These are phyloP conservation scores for Sebastes goodei DNA, from an alignment of 2,797 vertebrate genomes.

Conservation along the genomic window DNA sequence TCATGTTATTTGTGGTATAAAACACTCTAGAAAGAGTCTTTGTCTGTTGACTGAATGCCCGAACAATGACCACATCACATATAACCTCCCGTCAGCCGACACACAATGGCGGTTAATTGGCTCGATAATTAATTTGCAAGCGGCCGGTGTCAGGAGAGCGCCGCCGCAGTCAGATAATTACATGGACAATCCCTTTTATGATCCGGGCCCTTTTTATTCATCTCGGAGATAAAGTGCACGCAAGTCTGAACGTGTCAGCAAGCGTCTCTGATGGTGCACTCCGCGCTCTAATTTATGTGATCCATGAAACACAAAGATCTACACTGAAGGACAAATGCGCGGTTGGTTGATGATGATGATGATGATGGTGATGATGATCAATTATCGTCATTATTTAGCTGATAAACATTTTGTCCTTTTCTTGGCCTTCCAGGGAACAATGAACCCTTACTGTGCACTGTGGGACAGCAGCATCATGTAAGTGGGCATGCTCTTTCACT, in stretches of 20 bases:
- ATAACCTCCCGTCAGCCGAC: slow-evolving; percentile 59
- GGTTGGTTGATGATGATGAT: slow-evolving; percentile 38
- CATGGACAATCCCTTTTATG: slow-evolving; percentile 68
- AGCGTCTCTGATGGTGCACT: slow-evolving; percentile 4
- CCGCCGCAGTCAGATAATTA: slow-evolving; percentile 69
- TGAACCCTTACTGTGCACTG: slow-evolving; percentile 96
- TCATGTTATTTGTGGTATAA: neutral
- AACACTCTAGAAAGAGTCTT: slow-evolving; percentile 8
- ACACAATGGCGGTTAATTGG: slow-evolving; percentile 76
- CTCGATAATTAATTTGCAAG: slow-evolving; percentile 79
- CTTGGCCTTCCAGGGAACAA: slow-evolving; percentile 87
- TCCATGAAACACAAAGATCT: slow-evolving; percentile 5
- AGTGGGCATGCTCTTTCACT: slow-evolving; percentile 77
- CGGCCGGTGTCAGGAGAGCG: slow-evolving; percentile 48
- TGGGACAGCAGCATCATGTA: slow-evolving; percentile 96
- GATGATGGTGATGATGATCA: slow-evolving; percentile 25
- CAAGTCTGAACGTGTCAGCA: slow-evolving; percentile 40
- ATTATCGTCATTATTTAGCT: slow-evolving; percentile 19
- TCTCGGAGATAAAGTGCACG: slow-evolving; percentile 58
- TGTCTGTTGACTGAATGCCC: slow-evolving; percentile 34
- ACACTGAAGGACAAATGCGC: slow-evolving; percentile 33
- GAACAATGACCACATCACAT: slow-evolving; percentile 45
- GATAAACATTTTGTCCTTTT: slow-evolving; percentile 63
- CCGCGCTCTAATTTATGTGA: slow-evolving; percentile 2
- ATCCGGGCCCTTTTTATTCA: slow-evolving; percentile 55